phyloP scores from a whole-genome alignment of 2,888 invertebrate genomes.

The Temnothorax unifasciatus region DNA sequence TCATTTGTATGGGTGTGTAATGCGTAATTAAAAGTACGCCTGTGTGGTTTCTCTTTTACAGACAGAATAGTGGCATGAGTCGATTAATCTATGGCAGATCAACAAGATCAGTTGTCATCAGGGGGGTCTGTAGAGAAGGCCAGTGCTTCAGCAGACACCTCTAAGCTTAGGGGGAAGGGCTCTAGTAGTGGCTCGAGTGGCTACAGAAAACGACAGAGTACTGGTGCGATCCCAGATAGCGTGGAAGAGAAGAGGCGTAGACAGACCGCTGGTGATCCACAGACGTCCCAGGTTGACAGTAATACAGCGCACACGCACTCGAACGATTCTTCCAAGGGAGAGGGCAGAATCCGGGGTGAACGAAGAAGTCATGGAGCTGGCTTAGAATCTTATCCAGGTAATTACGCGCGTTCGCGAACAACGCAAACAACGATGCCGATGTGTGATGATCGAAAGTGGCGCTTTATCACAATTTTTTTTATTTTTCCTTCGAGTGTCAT shows the following conservation, averaged over 20 bases:
- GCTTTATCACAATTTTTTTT: no score
- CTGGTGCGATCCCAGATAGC: slow-evolving; percentile 79
- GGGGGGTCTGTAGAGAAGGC: slow-evolving; percentile 87
- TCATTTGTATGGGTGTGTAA: not conserved
- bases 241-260: slow-evolving; percentile 84
- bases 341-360: slow-evolving; percentile 82
- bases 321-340: slow-evolving; percentile 80
- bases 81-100: slow-evolving; percentile 87
- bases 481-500: not conserved
- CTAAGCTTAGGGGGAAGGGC: slow-evolving; percentile 84
- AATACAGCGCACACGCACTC: slow-evolving; percentile 77
- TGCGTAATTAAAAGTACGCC: not conserved
- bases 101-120: slow-evolving; percentile 86
- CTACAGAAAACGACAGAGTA: slow-evolving; percentile 84
- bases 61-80: slow-evolving; percentile 87
- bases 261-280: slow-evolving; percentile 79
- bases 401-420: slow-evolving; percentile 18
- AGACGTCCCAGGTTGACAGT: slow-evolving; percentile 77
- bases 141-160: slow-evolving; percentile 86
- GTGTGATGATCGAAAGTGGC: no score
- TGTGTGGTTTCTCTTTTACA: slow-evolving; percentile 69
- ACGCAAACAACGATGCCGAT: no score
- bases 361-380: slow-evolving; percentile 83
- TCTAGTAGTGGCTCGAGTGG: slow-evolving; percentile 79
- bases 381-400: slow-evolving; percentile 84